Evolutionary conservation across 2,113 vertebrate species (phyloP).

Genomic region (Gasterosteus nipponicus): DNA sequence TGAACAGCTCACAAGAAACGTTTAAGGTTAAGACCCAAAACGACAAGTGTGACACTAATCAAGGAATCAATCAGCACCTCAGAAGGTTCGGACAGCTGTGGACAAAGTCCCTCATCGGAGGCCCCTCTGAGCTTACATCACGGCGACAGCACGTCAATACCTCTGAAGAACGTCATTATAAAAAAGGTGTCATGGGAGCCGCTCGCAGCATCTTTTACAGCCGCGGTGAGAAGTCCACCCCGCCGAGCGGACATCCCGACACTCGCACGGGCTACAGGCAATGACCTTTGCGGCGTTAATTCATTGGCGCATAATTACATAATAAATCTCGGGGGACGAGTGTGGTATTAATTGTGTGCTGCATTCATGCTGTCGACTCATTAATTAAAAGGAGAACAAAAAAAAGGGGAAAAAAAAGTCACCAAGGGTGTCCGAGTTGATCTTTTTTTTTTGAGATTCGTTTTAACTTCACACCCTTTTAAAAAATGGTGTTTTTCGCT

Average conservation of each 20-base stretch:
- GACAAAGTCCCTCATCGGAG: background rate
- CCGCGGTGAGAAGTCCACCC: constrained; percentile 11
- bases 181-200: background rate
- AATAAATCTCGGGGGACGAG: constrained; percentile 69
- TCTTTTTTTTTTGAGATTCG: too few species aligned
- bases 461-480: too few species aligned
- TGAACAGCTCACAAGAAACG: background rate
- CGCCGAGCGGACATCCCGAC: background rate
- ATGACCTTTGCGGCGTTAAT: constrained; percentile 42
- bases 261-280: constrained; percentile 19
- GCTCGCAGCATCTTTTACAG: background rate
- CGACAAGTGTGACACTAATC: background rate
- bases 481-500: background rate
- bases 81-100: background rate
- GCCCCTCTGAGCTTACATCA: background rate
- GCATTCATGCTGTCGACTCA: constrained; percentile 50
- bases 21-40: background rate
- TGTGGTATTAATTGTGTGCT: constrained; percentile 59
- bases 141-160: background rate
- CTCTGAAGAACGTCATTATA: background rate
- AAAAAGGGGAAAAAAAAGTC: background rate
- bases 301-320: constrained; percentile 66
- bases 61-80: background rate
- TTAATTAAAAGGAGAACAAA: constrained; percentile 56
- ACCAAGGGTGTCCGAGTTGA: background rate